Conservation (phyloP, 2,113 vertebrate species). For the Tachuris rubrigastra region DNA sequence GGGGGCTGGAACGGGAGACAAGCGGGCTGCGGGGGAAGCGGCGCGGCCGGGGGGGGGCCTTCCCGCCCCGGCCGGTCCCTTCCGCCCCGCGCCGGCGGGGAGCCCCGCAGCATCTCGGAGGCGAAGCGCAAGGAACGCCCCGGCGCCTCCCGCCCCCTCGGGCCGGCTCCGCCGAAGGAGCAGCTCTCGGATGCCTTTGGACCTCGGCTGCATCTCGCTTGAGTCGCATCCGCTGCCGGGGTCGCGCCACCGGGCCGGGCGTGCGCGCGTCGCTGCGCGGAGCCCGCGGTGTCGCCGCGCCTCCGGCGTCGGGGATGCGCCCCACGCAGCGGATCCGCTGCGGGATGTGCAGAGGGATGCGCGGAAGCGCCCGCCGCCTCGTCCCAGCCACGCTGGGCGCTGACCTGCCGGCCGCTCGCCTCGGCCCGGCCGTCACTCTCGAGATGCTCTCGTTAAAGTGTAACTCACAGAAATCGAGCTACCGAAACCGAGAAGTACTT, state of each 20-base stretch:
- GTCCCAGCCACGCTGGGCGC: not conserved
- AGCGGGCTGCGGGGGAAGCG: not conserved
- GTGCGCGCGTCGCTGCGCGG: too few species aligned
- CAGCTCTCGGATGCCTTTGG: not conserved
- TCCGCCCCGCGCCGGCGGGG: not conserved
- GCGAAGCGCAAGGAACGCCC: not conserved
- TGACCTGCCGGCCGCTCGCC: not conserved
- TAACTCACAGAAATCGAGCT: not conserved
- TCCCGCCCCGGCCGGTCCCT: not conserved
- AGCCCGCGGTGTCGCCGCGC: not conserved
- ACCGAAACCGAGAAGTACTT: not conserved
- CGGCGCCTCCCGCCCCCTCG: not conserved
- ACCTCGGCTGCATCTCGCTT: not conserved
- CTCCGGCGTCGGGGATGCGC: not conserved
- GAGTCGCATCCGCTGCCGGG: not conserved
- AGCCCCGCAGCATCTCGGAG: not conserved
- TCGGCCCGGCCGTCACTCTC: not conserved
- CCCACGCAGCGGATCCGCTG: too few species aligned
- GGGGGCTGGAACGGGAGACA: not conserved
- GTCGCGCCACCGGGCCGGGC: not conserved
- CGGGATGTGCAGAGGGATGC: not conserved
- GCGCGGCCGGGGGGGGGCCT: not conserved
- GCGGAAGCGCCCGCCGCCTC: not conserved
- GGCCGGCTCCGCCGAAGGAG: not conserved
- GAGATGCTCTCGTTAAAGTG: not conserved